Conservation (phyloP, 2,888 invertebrate species). For the Harpalus rubripes region DNA sequence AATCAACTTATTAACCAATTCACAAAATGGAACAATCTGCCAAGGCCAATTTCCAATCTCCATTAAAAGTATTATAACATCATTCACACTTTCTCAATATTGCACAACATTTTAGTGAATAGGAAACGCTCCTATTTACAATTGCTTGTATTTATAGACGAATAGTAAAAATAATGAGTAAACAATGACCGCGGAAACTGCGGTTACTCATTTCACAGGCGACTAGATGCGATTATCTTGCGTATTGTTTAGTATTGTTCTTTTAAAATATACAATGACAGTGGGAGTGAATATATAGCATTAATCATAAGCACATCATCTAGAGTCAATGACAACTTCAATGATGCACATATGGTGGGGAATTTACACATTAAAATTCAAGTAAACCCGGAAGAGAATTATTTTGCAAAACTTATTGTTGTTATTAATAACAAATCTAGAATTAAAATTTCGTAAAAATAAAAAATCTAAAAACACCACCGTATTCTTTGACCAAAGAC, state of each 20-base stretch:
- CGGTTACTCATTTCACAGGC: slow-evolving; percentile 17
- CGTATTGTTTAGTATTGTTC: slow-evolving; percentile 27
- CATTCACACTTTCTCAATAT: not conserved
- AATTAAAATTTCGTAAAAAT: no score
- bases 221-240: slow-evolving; percentile 5
- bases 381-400: no score
- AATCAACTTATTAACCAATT: no score
- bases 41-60: not conserved
- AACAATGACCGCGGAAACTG: slow-evolving; percentile 26
- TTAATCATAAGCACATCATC: slow-evolving; percentile 5
- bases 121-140: slow-evolving; percentile 5
- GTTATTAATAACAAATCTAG: no score
- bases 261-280: slow-evolving; percentile 1
- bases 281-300: slow-evolving; percentile 10
- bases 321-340: slow-evolving; percentile 2
- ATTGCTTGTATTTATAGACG: slow-evolving; percentile 4
- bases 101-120: not conserved
- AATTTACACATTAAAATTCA: no score
- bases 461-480: no score
- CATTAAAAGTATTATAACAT: slow-evolving; percentile 13
- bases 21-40: not conserved
- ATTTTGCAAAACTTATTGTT: no score
- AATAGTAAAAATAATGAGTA: slow-evolving; percentile 16
- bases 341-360: not conserved
- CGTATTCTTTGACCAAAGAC: no score